A percentile compares a stretch with the other conserved stretches of the same genome.
These are phyloP conservation scores for Mastomys coucha DNA, from an alignment of 2,113 vertebrate genomes.

Conservation along the genomic window DNA sequence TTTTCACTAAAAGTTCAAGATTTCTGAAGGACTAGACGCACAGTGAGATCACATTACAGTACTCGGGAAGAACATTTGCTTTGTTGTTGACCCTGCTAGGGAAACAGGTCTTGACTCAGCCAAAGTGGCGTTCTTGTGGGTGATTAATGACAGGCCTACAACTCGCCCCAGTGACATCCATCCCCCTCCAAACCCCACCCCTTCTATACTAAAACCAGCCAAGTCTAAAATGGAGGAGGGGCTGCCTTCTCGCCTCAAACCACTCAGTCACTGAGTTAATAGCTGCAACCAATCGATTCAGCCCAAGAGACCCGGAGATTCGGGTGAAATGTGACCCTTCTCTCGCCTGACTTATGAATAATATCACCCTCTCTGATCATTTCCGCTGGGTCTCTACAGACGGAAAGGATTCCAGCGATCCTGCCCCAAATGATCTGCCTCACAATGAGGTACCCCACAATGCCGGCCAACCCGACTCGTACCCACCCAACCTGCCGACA, in stretches of 20 bases:
- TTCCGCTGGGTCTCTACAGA: conserved; percentile 65
- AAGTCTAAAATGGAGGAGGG: conserved; percentile 72
- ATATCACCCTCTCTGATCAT: conserved; percentile 19
- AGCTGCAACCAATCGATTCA: conserved; percentile 69
- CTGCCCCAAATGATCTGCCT: conserved; percentile 15
- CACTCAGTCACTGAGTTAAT: conserved; percentile 71
- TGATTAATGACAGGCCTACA: conserved; percentile 87
- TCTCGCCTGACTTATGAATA: conserved; percentile 8
- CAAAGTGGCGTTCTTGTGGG: conserved; percentile 82
- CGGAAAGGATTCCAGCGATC: conserved; percentile 45
- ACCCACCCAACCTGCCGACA: conserved; percentile 6
- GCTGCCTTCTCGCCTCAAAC: conserved; percentile 66
- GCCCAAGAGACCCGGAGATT: neutral
- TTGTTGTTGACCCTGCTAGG: conserved; percentile 84
- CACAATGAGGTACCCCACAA: neutral
- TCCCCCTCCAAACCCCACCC: conserved; percentile 59
- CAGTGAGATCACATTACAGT: conserved; percentile 42
- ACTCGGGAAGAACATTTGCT: conserved; percentile 74
- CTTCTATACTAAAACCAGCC: conserved; percentile 55
- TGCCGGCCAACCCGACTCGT: neutral
- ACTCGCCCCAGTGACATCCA: conserved; percentile 76
- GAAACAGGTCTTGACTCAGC: conserved; percentile 82
- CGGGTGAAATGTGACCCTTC: conserved; percentile 34
- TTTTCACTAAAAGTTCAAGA: conserved; percentile 63
- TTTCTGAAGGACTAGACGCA: conserved; percentile 48